These are phyloP conservation scores for Amblyornis subalaris DNA, from an alignment of 2,113 vertebrate genomes.

Conservation along the genomic window DNA sequence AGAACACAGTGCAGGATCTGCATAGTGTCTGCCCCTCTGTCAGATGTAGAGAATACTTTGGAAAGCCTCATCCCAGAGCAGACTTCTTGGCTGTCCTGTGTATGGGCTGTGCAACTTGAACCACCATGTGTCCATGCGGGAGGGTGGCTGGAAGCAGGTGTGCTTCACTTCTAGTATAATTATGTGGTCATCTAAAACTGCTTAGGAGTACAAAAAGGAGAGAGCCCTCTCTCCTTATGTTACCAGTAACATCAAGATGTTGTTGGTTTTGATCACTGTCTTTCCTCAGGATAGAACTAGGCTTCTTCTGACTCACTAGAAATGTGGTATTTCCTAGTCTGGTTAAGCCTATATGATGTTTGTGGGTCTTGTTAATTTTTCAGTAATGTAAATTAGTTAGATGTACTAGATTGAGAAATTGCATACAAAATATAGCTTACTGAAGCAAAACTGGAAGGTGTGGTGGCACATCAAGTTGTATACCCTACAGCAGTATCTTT, in stretches of 20 bases:
- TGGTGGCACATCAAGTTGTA: neutral
- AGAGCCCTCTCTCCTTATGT: neutral
- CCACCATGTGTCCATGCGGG: rapidly evolving
- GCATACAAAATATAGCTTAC: neutral
- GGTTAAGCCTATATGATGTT: neutral
- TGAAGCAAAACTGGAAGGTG: neutral
- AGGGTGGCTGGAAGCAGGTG: neutral
- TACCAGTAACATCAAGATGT: neutral
- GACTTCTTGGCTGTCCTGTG: neutral
- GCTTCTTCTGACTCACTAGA: neutral
- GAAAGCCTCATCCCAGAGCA: neutral
- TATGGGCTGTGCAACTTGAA: neutral
- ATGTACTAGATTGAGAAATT: neutral
- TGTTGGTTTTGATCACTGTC: neutral
- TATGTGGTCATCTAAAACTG: neutral
- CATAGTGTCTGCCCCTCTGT: neutral
- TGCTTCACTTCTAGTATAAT: neutral
- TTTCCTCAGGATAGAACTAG: neutral
- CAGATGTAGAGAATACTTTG: neutral
- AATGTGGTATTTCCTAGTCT: neutral
- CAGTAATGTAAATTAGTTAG: neutral
- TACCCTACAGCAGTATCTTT: neutral
- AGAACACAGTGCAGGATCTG: rapidly evolving
- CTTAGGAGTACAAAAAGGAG: neutral
- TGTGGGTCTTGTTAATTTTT: neutral